phyloP scores from a whole-genome alignment of 2,797 vertebrate genomes.

The Pagetopsis macropterus region DNA sequence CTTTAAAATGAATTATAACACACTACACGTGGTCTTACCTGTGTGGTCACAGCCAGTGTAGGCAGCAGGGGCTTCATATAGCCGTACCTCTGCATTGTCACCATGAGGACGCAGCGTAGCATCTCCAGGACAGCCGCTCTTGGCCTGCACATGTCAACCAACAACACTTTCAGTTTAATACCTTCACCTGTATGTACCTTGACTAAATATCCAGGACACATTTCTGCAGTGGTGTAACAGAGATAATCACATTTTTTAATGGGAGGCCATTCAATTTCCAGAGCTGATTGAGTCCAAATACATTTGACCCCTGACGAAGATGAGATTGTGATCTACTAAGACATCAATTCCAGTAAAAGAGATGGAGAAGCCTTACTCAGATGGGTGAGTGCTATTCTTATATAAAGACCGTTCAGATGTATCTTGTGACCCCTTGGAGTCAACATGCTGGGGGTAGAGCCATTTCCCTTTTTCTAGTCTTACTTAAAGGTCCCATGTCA shows the following conservation, averaged over 20 bases:
- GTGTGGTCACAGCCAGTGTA: conserved; percentile 71
- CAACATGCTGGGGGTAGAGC: neutral
- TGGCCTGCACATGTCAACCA: conserved; percentile 70
- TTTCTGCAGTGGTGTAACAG: neutral
- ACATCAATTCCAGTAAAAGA: neutral
- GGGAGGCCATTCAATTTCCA: conserved; percentile 3
- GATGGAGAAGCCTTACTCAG: neutral
- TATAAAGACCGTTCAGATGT: neutral
- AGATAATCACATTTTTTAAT: neutral
- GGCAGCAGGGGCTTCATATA: conserved; percentile 76
- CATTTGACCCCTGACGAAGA: neutral
- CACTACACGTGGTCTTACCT: conserved; percentile 81
- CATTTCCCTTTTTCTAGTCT: neutral
- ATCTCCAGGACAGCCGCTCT: conserved; percentile 82
- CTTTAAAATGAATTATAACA: neutral
- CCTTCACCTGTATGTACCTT: neutral
- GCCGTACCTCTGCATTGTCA: conserved; percentile 73
- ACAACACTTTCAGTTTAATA: neutral
- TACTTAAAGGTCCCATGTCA: too few relatives aligned
- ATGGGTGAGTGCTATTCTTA: neutral
- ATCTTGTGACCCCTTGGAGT: neutral
- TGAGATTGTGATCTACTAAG: too few relatives aligned
- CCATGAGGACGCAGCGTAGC: conserved; percentile 82
- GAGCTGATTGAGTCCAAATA: conserved; percentile 14
- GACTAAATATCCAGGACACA: neutral